phyloP scores from a whole-genome alignment of 1,140 invertebrate species.

The Idris sp. region DNA sequence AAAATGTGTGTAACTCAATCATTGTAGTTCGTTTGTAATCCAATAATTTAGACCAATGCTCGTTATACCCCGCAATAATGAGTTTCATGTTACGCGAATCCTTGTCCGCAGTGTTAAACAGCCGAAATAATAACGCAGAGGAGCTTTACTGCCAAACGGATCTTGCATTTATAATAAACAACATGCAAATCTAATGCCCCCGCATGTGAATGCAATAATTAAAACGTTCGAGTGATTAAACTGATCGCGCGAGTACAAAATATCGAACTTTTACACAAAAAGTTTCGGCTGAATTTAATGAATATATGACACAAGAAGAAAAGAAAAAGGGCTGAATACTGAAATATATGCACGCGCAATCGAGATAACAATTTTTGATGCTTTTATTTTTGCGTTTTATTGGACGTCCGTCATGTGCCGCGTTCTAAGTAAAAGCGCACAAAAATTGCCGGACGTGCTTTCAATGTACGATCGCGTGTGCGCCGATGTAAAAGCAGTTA shows the following conservation, averaged over 20 bases:
- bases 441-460: constrained; percentile 55
- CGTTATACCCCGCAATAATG: constrained; percentile 70
- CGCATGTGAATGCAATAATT: too few species aligned
- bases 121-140: constrained; percentile 43
- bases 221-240: too few species aligned
- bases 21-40: constrained; percentile 68
- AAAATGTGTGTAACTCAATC: constrained; percentile 66
- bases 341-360: constrained; percentile 20
- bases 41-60: constrained; percentile 69
- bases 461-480: constrained; percentile 61
- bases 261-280: too few species aligned
- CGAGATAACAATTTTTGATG: constrained; percentile 1
- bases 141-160: constrained; percentile 7
- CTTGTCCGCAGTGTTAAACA: constrained; percentile 35
- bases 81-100: constrained; percentile 69
- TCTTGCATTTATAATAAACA: constrained; percentile 33
- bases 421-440: constrained; percentile 44
- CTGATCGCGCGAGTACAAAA: too few species aligned
- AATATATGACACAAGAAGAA: too few species aligned
- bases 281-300: too few species aligned
- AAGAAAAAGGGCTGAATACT: constrained; percentile 20
- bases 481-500: constrained; percentile 70
- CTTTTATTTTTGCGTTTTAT: constrained; percentile 49
- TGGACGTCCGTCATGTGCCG: constrained; percentile 43
- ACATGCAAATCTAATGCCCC: constrained; percentile 13